Percentiles rank a stretch among this genome's conserved stretches.
Evolutionary conservation across 2,888 invertebrate genomes (phyloP).

Genomic region (Drosophila emarginata): DNA sequence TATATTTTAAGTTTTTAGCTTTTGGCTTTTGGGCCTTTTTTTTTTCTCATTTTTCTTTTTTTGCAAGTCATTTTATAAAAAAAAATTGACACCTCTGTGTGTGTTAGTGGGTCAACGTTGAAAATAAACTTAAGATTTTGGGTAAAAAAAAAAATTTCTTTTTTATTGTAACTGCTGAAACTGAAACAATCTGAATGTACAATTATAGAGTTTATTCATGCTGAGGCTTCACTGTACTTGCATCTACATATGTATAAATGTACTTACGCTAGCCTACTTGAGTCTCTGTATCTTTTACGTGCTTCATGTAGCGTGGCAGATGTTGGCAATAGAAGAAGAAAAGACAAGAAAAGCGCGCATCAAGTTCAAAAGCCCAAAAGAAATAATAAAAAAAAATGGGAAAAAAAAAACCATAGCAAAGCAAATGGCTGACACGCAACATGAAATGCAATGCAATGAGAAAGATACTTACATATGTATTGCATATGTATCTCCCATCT

Average conservation of each 20-base stretch:
- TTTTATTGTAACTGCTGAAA: too few species aligned
- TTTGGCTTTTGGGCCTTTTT: neutral
- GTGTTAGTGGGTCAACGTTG: conserved; percentile 2
- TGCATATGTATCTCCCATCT: conserved; percentile 32
- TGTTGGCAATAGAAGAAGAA: conserved; percentile 6
- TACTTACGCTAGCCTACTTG: conserved; percentile 5
- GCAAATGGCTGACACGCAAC: conserved; percentile 51
- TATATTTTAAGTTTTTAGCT: too few species aligned
- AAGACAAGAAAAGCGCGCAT: conserved; percentile 36
- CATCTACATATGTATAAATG: conserved; percentile 3
- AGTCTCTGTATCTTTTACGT: conserved; percentile 65
- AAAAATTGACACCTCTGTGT: neutral
- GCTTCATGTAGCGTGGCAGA: conserved; percentile 58
- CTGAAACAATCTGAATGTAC: too few species aligned
- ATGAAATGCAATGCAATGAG: conserved; percentile 40
- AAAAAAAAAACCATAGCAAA: too few species aligned
- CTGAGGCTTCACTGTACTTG: neutral
- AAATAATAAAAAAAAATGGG: too few species aligned
- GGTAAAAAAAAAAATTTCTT: too few species aligned
- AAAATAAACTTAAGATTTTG: too few species aligned
- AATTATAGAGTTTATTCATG: neutral
- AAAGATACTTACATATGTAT: conserved; percentile 59
- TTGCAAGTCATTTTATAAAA: neutral
- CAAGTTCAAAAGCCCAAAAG: conserved; percentile 47
- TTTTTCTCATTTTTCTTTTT: neutral